Evolutionary conservation across 1,140 invertebrate genomes (phyloP), one percentile per base, ranked within the genome.

Genomic region (Oryzaephilus surinamensis): DNA sequence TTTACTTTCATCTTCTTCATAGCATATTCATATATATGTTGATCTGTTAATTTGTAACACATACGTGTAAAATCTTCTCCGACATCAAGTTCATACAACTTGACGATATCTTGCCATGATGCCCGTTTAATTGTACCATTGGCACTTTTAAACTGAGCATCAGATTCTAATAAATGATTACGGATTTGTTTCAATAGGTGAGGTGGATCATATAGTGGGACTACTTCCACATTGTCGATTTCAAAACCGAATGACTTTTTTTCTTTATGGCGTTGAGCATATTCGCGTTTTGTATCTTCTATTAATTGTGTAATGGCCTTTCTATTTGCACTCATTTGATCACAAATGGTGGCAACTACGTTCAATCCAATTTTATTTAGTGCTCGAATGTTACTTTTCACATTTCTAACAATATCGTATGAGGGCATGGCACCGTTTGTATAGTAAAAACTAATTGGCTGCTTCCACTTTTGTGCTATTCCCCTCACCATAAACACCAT

Each of bases 361-460:
- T 54, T 14, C 33, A 53, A 54, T 4, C 62, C 62, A n/a, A 66
- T 45, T 43, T 60, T 63, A 44, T 48, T 56, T 19, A 58, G 21
- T 35, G 52, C 36, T 13, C 37, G 46, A 13, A n/a, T n/a, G n/a
- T n/a, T n/a, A n/a, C n/a, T n/a, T 48, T 39, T 26, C 41, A 54
- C 28, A 64, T 61, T 10, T 57, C 10, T 32, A 55, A 61, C 34
- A 64, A 62, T 6, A 55, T 37, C 3, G 42, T n/a, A 26, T 56
- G 56, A 2, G 58, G 32, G 13, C 48, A 42, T 15, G 59, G 19
- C 41, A 47, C 23, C 17, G 52, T 45, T 10, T 34, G n/a, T 10
- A 15, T 17, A 11, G 55, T 24, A 8, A 24, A 28, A 6, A 41
- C 8, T 13, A 3, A 16, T 6, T 2, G 10, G 12, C 17, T 32